Evolutionary conservation across 2,113 vertebrate genomes (phyloP).

Genomic region (Psophia crepitans): DNA sequence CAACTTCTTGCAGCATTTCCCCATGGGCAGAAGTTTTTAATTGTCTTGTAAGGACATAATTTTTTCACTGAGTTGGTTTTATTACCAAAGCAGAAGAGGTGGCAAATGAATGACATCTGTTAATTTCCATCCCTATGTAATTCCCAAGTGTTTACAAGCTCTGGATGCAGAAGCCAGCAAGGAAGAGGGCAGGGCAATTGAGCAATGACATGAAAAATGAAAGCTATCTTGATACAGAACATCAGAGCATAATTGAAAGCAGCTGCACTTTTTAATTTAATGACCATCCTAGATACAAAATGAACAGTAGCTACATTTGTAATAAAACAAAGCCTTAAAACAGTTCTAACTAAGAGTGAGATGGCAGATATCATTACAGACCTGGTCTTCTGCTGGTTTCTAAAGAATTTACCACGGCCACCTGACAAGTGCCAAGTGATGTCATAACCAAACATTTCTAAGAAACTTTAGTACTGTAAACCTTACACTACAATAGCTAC

Average conservation of each 20-base stretch:
- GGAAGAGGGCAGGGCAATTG: not conserved
- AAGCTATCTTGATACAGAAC: not conserved
- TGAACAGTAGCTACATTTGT: not conserved
- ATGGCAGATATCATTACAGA: not conserved
- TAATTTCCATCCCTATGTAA: not conserved
- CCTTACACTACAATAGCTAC: not conserved
- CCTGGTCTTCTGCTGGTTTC: not conserved
- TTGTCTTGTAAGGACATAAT: not conserved
- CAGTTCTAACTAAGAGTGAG: not conserved
- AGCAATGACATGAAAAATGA: not conserved
- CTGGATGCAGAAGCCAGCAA: not conserved
- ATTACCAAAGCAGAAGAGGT: not conserved
- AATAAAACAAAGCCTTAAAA: not conserved
- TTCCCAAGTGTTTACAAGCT: not conserved
- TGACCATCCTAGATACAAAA: not conserved
- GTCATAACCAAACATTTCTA: not conserved
- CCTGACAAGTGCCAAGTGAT: not conserved
- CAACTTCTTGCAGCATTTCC: not conserved
- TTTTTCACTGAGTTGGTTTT: not conserved
- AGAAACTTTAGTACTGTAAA: not conserved
- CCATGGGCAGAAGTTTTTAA: not conserved
- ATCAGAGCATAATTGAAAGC: conserved; percentile 7
- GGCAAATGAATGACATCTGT: not conserved
- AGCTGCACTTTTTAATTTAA: not conserved
- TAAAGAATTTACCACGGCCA: not conserved